A percentile compares a stretch with the other conserved stretches of the same genome.
Conservation (phyloP, 2,888 invertebrate species). For the Trichopoda pennipes region DNA sequence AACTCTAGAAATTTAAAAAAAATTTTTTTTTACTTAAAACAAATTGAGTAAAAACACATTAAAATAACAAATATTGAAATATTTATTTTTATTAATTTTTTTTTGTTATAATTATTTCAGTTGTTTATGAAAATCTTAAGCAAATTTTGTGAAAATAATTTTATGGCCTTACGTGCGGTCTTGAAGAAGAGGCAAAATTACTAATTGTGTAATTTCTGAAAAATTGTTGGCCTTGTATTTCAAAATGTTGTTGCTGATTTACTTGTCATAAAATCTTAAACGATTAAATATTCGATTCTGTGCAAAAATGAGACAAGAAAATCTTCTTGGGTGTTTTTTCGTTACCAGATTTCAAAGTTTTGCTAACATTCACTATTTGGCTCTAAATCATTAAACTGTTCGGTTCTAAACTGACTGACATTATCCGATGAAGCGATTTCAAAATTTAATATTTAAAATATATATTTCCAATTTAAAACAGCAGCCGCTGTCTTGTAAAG, state of each 20-base stretch:
- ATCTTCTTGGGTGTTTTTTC: no score
- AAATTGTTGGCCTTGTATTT: constrained; percentile 45
- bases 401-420: no score
- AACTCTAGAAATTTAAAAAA: constrained; percentile 48
- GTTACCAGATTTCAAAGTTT: no score
- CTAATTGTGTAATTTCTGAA: neutral
- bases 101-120: constrained; percentile 44
- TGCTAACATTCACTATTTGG: no score
- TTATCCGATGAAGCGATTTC: no score
- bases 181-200: neutral
- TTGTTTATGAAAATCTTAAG: constrained; percentile 29
- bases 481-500: no score
- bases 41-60: constrained; percentile 15
- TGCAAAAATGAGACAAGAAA: constrained; percentile 34
- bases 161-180: neutral
- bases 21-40: constrained; percentile 2
- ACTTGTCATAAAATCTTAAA: constrained; percentile 6
- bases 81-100: constrained; percentile 19
- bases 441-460: no score
- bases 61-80: no score
- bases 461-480: no score
- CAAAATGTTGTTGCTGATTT: constrained; percentile 22
- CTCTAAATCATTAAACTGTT: no score
- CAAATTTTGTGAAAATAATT: neutral
- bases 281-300: constrained; percentile 39